Base-by-base conservation (phyloP, 2,797 vertebrate genomes). In the Rhinichthys osculus region DNA sequence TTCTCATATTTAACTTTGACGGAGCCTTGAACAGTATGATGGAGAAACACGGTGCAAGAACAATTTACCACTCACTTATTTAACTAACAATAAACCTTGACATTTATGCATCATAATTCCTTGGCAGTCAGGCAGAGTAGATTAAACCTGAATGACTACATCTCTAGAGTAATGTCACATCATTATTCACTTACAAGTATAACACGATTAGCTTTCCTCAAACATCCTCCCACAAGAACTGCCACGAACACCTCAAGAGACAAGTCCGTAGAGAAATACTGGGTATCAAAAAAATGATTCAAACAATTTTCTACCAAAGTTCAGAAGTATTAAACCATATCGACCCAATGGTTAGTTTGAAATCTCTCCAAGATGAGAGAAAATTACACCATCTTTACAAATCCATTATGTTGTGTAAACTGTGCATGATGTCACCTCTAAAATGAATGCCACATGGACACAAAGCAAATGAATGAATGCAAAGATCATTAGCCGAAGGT, bases 361-460 rank as follows among this genome's bases (percentile, higher is more conserved):
- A 81, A 59, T n/a, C 81, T 86, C 81, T 76, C 52, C 79, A 82
- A 73, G 71, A 66, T 83, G 80, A 85, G 30, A 40, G 33, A 81
- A 80, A 47, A 82, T 76, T 66, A 85, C 27, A 64, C 54, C 19
- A 78, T 87, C 72, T 83, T 85, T 78, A 88, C 70, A 82, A 77
- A 38, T 30, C 42, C 70, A 52, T 52, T 74, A 30, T 33, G 30
- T 52, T 74, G 38, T 33, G 30, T 84, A 50, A 50, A 30, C 52
- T 79, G 64, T 76, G 84, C 78, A 23, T 87, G 69, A 91, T 88
- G 14, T 84, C 87, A 79, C 85, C 81, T 54, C 86, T 50, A 88
- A 93, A 93, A 92, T 69, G 81, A 87, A 89, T 93, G 91, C 86
- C 80, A 85, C 86, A 89, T 81, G 78, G 62, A 87, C 73, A 52